A percentile compares a stretch with the other conserved stretches of the same genome.
Evolutionary conservation across 1,140 invertebrate genomes (phyloP).

Genomic region (Bacillus rossius): DNA sequence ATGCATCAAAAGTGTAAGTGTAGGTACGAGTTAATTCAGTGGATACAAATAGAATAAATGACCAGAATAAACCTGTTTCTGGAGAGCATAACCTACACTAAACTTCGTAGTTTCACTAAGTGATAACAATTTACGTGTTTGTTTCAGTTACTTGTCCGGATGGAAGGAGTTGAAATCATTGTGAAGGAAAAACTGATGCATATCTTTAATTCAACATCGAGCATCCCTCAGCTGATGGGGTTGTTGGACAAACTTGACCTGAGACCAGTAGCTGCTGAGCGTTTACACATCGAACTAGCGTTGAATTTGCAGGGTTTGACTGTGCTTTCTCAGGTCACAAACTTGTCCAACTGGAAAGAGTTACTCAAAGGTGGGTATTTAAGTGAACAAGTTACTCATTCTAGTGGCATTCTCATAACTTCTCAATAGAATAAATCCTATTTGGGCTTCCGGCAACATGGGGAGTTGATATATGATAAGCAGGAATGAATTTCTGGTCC

Average conservation of each 20-base stretch:
- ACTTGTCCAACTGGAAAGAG: neutral
- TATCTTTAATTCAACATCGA: constrained; percentile 16
- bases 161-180: constrained; percentile 43
- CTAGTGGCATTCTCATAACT: too few species aligned
- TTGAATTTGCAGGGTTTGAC: neutral
- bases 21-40: too few species aligned
- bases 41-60: too few species aligned
- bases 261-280: neutral
- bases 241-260: neutral
- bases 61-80: too few species aligned
- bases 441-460: too few species aligned
- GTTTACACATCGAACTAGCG: neutral
- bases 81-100: too few species aligned
- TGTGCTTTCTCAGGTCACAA: neutral
- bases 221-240: neutral
- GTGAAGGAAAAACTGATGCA: constrained; percentile 29
- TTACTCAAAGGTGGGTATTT: neutral
- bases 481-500: too few species aligned
- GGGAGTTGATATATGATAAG: too few species aligned
- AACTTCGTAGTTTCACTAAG: too few species aligned
- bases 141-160: constrained; percentile 40
- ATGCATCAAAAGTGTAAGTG: too few species aligned
- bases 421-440: too few species aligned
- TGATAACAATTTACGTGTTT: too few species aligned
- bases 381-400: constrained; percentile 28